Evolutionary conservation across 2,888 invertebrate genomes (phyloP), one percentile per base, ranked within the genome.

Genomic region (Napeogenes sylphis): DNA sequence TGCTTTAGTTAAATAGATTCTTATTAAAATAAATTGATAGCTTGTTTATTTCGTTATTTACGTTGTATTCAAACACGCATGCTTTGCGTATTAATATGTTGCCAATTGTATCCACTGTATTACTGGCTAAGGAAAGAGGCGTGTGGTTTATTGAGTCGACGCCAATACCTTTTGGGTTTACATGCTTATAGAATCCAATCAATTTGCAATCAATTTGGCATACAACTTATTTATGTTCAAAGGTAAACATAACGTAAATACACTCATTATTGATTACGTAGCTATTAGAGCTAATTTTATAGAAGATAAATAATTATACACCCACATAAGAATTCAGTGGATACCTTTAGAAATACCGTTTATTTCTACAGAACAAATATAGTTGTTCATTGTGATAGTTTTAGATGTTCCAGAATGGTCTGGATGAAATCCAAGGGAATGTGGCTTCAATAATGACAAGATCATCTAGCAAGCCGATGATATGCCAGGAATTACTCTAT

Each of bases 371-470:
- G 42, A 10, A 38, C 10, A 42, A 10, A 10, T 42, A 10, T 10
- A 42, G 8, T 10, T 42, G 5, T 42, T 42, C 42, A 42, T 6
- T 42, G 59, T 67, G 47, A 78, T 78, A 74, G 77, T 80, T 78
- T 76, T 74, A 76, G 78, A 75, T 73, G 51, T 30, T 30, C 4
- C 21, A 21, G 21, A 30, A 51, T 30, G 8, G 79, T 73, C 86
- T 89, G 89, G 87, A 88, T 73, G 72, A 74, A 69, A 77, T 87
- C 88, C 88, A 90, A 79, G 58, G 62, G 59, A 63, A 67, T 67
- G 64, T 64, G 58, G 38, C 56, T 47, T 55, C 55, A 21, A 65
- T 68, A 61, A 56, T 51, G 63, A 55, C 62, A 65, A 56, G 59
- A 61, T 54, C 59, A 58, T 61, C 61, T 64, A 58, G 56, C 55